These are phyloP conservation scores for Setipinna tenuifilis DNA, from an alignment of 2,797 vertebrate species.

Conservation along the genomic window DNA sequence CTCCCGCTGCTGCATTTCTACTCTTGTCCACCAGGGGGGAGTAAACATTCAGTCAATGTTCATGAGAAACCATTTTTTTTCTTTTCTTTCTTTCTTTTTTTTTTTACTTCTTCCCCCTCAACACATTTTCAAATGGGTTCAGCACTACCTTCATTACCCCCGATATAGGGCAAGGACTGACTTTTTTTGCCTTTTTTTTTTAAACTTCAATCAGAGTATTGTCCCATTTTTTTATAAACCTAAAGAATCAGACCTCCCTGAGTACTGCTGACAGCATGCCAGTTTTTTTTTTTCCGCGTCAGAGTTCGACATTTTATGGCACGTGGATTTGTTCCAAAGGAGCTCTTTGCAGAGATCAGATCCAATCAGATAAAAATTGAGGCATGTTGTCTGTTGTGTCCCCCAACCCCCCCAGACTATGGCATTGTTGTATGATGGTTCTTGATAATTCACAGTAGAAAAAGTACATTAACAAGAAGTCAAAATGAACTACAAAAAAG, in stretches of 20 bases:
- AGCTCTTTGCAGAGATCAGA: slow-evolving; percentile 52
- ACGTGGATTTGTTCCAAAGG: slow-evolving; percentile 77
- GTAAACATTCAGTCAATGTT: slow-evolving; percentile 53
- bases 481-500: no score
- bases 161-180: not conserved
- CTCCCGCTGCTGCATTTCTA: slow-evolving; percentile 54
- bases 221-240: not conserved
- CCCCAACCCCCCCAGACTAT: slow-evolving; percentile 61
- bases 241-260: slow-evolving; percentile 63
- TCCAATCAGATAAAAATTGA: slow-evolving; percentile 42
- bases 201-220: not conserved
- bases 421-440: slow-evolving; percentile 67
- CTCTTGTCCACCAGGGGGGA: slow-evolving; percentile 62
- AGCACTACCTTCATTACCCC: not conserved
- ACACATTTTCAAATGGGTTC: not conserved
- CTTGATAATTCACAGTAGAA: slow-evolving; percentile 77
- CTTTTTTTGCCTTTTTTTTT: not conserved
- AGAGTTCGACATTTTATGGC: slow-evolving; percentile 69
- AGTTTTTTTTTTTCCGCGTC: slow-evolving; percentile 59
- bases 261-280: slow-evolving; percentile 69
- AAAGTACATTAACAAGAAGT: slow-evolving; percentile 44
- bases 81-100: not conserved
- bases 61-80: not conserved
- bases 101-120: not conserved
- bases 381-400: slow-evolving; percentile 40